Evolutionary conservation across 2,113 vertebrate species (phyloP).

Genomic region (Gymnocephalus cernua): DNA sequence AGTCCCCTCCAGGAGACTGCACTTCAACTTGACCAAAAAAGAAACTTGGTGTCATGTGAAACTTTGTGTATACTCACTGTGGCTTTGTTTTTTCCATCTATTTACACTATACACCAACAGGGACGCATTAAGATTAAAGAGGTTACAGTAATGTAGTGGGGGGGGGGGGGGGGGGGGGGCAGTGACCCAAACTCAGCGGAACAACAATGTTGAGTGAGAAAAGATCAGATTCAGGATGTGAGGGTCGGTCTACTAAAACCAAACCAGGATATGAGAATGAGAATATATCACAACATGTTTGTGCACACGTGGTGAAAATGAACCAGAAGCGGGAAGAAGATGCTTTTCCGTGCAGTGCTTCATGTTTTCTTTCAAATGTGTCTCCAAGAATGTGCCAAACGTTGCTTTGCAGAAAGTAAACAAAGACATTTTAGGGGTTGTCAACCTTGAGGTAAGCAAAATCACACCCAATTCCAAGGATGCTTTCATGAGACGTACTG

Average conservation of each 20-base stretch:
- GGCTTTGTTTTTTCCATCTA: constrained; percentile 40
- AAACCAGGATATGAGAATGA: constrained; percentile 13
- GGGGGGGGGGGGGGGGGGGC: no score
- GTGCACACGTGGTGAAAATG: background rate
- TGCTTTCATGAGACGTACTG: constrained; percentile 25
- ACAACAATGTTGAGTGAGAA: constrained; percentile 34
- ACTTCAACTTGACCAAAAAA: constrained; percentile 31
- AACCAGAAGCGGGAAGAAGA: background rate
- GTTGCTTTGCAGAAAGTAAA: background rate
- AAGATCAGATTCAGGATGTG: constrained; percentile 29
- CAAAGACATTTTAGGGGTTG: constrained; percentile 20
- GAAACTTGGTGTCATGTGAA: constrained; percentile 43
- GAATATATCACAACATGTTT: constrained; percentile 19
- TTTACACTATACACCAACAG: constrained; percentile 31
- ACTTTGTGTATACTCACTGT: constrained; percentile 35
- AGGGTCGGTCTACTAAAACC: constrained; percentile 14
- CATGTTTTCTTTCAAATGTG: background rate
- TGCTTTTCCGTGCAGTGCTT: background rate
- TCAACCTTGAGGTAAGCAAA: constrained; percentile 15
- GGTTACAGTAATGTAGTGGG: constrained; percentile 17
- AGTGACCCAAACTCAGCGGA: constrained; percentile 8
- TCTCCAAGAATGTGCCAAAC: background rate
- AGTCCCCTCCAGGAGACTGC: constrained; percentile 12
- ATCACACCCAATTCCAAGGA: constrained; percentile 42
- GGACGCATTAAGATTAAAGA: constrained; percentile 37